Percentiles rank a stretch among this genome's conserved stretches.
These are phyloP conservation scores for Harpalus rufipes DNA, from an alignment of 2,888 invertebrate species.

Conservation along the genomic window DNA sequence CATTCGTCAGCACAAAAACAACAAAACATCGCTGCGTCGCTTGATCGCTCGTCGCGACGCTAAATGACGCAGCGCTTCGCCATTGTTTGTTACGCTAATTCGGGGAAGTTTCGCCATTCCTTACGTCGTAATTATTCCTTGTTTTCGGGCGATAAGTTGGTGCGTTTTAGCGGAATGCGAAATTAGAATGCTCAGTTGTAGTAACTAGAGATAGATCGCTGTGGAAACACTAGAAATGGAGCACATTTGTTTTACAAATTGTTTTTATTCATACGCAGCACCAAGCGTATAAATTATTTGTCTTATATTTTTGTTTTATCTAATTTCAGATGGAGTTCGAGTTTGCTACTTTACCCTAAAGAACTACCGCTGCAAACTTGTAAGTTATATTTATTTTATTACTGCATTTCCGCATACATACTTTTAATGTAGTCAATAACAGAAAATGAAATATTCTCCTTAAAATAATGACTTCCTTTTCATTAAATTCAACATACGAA, in stretches of 20 bases:
- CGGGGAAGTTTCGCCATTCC: slow-evolving; percentile 63
- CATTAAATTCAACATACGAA: too few species aligned
- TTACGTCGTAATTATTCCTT: slow-evolving; percentile 63
- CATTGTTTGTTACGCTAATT: slow-evolving; percentile 65
- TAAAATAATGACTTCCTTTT: too few species aligned
- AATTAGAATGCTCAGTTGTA: slow-evolving; percentile 41
- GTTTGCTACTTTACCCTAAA: neutral
- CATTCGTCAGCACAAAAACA: slow-evolving; percentile 51
- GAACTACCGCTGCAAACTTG: neutral
- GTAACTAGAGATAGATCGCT: slow-evolving; percentile 45
- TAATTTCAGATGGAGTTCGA: slow-evolving; percentile 21
- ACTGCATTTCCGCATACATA: neutral
- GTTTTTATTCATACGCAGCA: slow-evolving; percentile 40
- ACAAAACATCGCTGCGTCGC: slow-evolving; percentile 51
- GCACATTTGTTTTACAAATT: slow-evolving; percentile 50
- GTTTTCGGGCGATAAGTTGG: slow-evolving; percentile 58
- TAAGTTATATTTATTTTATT: slow-evolving; percentile 1
- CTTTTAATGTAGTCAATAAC: too few species aligned
- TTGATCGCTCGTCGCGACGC: slow-evolving; percentile 40
- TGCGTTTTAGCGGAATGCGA: slow-evolving; percentile 52
- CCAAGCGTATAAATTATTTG: slow-evolving; percentile 25
- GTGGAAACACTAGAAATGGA: slow-evolving; percentile 46
- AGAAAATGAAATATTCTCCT: too few species aligned
- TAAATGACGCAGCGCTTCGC: slow-evolving; percentile 63
- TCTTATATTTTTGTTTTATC: slow-evolving; percentile 46